These are phyloP conservation scores for Epinephelus fuscoguttatus DNA, from an alignment of 2,113 vertebrate genomes.

Conservation along the genomic window DNA sequence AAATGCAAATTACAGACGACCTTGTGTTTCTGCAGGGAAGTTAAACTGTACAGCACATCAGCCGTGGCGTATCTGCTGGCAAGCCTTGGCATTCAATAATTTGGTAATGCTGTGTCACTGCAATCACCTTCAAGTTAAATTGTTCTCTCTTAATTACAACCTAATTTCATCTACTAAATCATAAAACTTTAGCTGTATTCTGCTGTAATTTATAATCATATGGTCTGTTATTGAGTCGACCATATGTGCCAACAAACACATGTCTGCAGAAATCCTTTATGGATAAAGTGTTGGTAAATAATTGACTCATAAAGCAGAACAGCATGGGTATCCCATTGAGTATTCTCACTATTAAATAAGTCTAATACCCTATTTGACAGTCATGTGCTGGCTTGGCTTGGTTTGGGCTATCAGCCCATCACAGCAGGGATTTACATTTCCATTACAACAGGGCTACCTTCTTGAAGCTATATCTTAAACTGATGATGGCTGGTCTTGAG, in stretches of 20 bases:
- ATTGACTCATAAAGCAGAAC: too few species aligned
- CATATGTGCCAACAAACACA: not conserved
- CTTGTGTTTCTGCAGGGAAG: conserved; percentile 28
- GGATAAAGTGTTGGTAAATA: too few species aligned
- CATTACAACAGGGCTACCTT: too few species aligned
- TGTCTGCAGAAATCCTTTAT: not conserved
- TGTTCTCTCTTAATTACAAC: not conserved
- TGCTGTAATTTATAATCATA: not conserved
- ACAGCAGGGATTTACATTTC: too few species aligned
- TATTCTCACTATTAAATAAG: too few species aligned
- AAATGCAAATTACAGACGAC: conserved; percentile 50
- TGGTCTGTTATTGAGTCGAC: not conserved
- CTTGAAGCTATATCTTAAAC: too few species aligned
- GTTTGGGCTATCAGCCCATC: too few species aligned
- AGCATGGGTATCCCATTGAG: too few species aligned
- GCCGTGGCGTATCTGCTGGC: not conserved
- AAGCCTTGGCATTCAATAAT: conserved; percentile 1
- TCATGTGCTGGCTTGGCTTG: too few species aligned
- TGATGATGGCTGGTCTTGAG: too few species aligned
- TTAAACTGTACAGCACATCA: not conserved
- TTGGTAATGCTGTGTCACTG: not conserved
- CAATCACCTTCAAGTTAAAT: not conserved
- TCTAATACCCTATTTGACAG: too few species aligned
- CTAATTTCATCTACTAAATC: not conserved
- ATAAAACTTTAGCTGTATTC: not conserved